Base-by-base conservation (phyloP, 2,113 vertebrate genomes). In the Gnathonemus longibarbis region DNA sequence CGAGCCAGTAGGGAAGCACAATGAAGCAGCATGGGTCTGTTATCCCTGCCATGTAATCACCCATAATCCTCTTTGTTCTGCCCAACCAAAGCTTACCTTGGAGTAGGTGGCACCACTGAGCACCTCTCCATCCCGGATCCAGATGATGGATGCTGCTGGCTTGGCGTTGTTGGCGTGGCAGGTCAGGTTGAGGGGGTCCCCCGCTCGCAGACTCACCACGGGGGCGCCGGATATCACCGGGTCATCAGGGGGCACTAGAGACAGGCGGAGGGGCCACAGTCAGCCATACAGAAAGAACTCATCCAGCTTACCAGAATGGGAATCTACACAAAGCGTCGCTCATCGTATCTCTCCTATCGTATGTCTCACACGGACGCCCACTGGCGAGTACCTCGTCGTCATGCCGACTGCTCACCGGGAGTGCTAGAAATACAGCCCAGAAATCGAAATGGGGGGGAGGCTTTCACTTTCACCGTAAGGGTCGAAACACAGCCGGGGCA, bases 81-180 rank as follows among this genome's bases (percentile, higher is more conserved):
- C n/a, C 27, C 62, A 21, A 48, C 39, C 39, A 46, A n/a, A 84
- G 80, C 94, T 93, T 96, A 99, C 98, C 98, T 99, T 99, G 92
- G 97, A 97, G 94, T 99, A 99, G 92, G 97, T 98, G 93, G 98
- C 98, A 89, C 98, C 98, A 0, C 98, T 98, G 90, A 99, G 96
- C 91, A 99, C 97, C 90, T 98, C 97, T 91, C 97, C 97, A 35
- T 96, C 97, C 50, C 97, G 90, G 92, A 99, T 95, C 98, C 98
- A 99, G 94, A 98, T 96, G 94, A 99, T 99, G 74, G 98, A 98
- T n/a, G 98, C 98, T 0, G 98, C 98, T 0, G 98, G 98, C 91
- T 99, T 99, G 94, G 98, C 98, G 0, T 98, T 99, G 95, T 99
- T 97, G 0, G 98, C 98, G 0, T 98, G 98, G 93, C 98, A 99